Evolutionary conservation across 2,888 invertebrate species (phyloP), one percentile per base, ranked within the genome.

Genomic region (Apocheima hispidaria): DNA sequence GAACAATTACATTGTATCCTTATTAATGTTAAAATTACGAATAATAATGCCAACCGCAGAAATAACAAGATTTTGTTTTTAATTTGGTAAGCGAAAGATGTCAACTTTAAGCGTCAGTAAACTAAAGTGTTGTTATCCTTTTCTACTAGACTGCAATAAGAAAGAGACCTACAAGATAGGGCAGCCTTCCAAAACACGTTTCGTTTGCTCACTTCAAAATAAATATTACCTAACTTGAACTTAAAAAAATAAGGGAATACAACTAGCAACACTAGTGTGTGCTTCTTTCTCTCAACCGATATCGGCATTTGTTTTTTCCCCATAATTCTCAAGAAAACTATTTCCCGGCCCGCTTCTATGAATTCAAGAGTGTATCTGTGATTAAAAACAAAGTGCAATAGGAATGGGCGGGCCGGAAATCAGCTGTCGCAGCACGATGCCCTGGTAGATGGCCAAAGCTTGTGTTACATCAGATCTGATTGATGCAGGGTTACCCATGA

Each of bases 341-440:
- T 62, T 57, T 57, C 56, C 41, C 44, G 30, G 46, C 14, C 38
- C 43, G 50, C 57, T 70, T 70, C 68, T 68, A 36, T 50, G 68
- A 70, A 70, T 53, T 35, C 18, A 26, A 41, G 56, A 52, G 55
- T 55, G 55, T 58, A 59, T 48, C 38, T 59, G 63, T 64, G 61
- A 65, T 67, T 63, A 66, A 68, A 69, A 63, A 54, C 65, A 67
- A 66, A 72, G 74, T 81, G 78, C 69, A 66, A 70, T 66, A 74
- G 75, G 73, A 71, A 75, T 73, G 74, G 66, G 63, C 70, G 63
- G 70, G 73, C 82, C 88, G 92, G 91, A 92, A 91, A 90, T 92
- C 88, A 91, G 85, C 87, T 89, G 91, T 91, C 91, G 80, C 78
- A 83, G 81, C 77, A 79, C 79, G 86, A 88, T 86, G 86, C 83